Base-by-base conservation (phyloP, 2,113 vertebrate genomes). In the Indicator indicator region DNA sequence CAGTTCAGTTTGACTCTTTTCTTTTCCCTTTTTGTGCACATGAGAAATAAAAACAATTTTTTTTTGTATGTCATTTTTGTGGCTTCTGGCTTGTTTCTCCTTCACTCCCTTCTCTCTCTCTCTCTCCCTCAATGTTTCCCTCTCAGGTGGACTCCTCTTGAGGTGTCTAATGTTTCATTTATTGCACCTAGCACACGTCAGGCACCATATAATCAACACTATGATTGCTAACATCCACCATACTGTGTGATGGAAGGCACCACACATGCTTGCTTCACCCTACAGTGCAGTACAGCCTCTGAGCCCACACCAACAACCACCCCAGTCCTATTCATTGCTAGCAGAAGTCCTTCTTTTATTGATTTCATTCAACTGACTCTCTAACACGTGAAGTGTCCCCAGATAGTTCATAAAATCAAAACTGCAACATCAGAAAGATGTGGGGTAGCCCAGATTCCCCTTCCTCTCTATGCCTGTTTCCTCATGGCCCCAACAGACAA, bases 41-140 rank as follows among this genome's bases (percentile, higher is more conserved):
- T 98, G 96, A 98, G 94, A 98, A 99, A 99, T 98, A 98, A 98
- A 98, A 98, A 97, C 97, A 98, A 70, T 46, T 95, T 92, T 93
- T 88, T 98, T 98, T 96, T 98, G 96, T 98, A 98, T 98, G 98
- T 98, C 97, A 98, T 96, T 96, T 95, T 95, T 70, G 89, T 91
- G 93, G 93, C 88, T 90, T 88, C 91, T 94, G 95, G 97, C 97
- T 97, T 86, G 56, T 88, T 95, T 93, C 50, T 97, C 62, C 68
- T 83, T 81, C 44, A 38, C 16, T 44, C 50, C 77, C 15, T 14
- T 56, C 42, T 86, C 56, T 67, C 67, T 54, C 69, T 32, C 50
- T 52, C 7, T 30, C 5, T 5, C 17, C 16, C 12, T 18, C 72
- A 56, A 16, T 4, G 2, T 38, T 90, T 90, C 54, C 36, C 71